Evolutionary conservation across 2,797 vertebrate genomes (phyloP), one percentile per base, ranked within the genome.

Genomic region (Rhinatrema bivittatum): DNA sequence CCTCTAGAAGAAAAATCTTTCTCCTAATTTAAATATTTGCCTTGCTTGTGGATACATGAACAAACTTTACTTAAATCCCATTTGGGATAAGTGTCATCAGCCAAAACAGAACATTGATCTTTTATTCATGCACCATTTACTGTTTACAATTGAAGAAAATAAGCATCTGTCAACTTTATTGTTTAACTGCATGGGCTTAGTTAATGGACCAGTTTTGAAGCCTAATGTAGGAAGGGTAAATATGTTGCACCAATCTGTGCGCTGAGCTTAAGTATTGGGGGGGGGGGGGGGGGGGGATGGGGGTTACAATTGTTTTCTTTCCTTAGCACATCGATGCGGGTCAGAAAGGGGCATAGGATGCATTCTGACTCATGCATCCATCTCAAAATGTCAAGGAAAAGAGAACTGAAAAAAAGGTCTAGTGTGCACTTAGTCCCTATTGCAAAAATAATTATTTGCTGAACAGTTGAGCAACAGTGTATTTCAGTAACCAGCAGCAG

Each of bases 141-240:
- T 68, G 50, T 40, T 41, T 53, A 63, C 36, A 48, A 52, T 38
- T 65, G 69, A 62, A 70, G 64, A 68, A 72, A 68, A 76, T 48
- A 42, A 68, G 29, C 43, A 68, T 20, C 68, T 66, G 10, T 60
- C 76, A 74, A 52, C 28, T 16, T 29, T 36, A 53, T 50, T 56
- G 56, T 28, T 70, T 39, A 53, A 28, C 33, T 61, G 48, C 40
- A 58, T 17, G 16, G 39, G 29, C 31, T 20, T 42, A 72, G 50
- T 56, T 57, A 70, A 71, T 32, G 40, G 47, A 56, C 20, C 29
- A 39, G 17, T 50, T 58, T 55, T 7, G 27, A 42, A 52, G 41
- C 40, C 23, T 43, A 42, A 59, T 26, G 9, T 32, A 38, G 9
- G 9, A 54, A 53, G 65, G 39, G 40, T 51, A 13, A 65, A 52